These are phyloP conservation scores for Agrypnia vestita DNA, from an alignment of 1,140 invertebrate genomes.

Conservation along the genomic window DNA sequence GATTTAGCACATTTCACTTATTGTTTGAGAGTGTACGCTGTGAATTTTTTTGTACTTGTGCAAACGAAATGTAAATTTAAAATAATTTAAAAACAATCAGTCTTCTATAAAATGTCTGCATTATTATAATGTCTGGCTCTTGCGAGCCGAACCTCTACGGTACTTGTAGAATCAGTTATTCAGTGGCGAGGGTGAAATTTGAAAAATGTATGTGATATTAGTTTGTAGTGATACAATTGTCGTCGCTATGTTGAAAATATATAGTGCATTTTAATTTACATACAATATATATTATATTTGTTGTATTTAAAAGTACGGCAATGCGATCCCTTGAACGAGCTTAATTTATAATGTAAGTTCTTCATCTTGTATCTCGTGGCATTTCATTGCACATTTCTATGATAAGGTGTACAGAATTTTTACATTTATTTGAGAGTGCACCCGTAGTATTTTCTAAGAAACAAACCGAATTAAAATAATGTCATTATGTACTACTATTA, in stretches of 20 bases:
- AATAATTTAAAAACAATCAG: too few relatives aligned
- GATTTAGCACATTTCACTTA: too few relatives aligned
- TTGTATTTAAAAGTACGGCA: neutral
- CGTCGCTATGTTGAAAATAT: slow-evolving; percentile 19
- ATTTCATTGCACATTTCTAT: slow-evolving; percentile 5
- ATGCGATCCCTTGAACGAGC: slow-evolving; percentile 11
- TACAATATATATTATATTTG: slow-evolving; percentile 6
- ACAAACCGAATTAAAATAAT: slow-evolving; percentile 6
- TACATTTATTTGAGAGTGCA: neutral
- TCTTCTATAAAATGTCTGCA: too few relatives aligned
- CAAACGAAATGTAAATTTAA: too few relatives aligned
- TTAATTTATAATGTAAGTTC: neutral
- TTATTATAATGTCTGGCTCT: neutral
- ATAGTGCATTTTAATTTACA: slow-evolving; percentile 31
- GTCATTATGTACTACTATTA: neutral
- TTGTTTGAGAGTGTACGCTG: too few relatives aligned
- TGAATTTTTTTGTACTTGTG: too few relatives aligned
- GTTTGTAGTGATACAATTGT: slow-evolving; percentile 44
- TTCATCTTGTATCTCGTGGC: slow-evolving; percentile 5
- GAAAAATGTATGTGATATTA: slow-evolving; percentile 46
- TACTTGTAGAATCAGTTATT: slow-evolving; percentile 29
- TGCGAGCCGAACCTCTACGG: slow-evolving; percentile 24
- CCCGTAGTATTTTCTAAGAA: slow-evolving; percentile 12
- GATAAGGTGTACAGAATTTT: slow-evolving; percentile 1
- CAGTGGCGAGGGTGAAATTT: slow-evolving; percentile 28